Evolutionary conservation across 1,140 invertebrate species (phyloP).

Genomic region (Stratiolaelaps scimitus): DNA sequence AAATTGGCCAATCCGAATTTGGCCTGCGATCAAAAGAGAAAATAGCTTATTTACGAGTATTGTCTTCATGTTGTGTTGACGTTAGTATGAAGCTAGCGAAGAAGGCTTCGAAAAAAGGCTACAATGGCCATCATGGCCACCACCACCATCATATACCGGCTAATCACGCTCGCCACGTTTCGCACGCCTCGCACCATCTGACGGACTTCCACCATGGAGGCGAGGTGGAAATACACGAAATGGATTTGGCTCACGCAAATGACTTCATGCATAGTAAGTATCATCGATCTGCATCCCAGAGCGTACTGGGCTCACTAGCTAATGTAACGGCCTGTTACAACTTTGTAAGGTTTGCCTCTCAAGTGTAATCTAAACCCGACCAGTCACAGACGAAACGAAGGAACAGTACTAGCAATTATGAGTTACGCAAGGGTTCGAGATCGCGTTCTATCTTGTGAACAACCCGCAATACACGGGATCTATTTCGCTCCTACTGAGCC

Average conservation of each 20-base stretch:
- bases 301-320: neutral
- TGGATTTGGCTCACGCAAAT: slow-evolving; percentile 3
- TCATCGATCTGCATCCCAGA: neutral
- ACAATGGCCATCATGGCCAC: neutral
- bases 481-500: too few species aligned
- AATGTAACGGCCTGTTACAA: neutral
- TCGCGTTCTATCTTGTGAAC: too few species aligned
- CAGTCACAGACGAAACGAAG: neutral
- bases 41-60: too few species aligned
- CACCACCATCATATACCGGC: slow-evolving; percentile 17
- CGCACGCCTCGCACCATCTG: slow-evolving; percentile 16
- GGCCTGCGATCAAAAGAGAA: too few species aligned
- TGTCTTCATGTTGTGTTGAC: too few species aligned
- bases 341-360: neutral
- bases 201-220: slow-evolving; percentile 24
- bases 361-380: neutral
- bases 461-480: too few species aligned
- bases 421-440: too few species aligned
- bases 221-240: slow-evolving; percentile 22
- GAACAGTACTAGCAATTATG: too few species aligned
- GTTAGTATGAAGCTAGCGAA: too few species aligned
- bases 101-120: neutral
- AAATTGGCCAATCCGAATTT: too few species aligned
- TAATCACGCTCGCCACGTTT: slow-evolving; percentile 5
- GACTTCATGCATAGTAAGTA: slow-evolving; percentile 27